phyloP scores from a whole-genome alignment of 2,113 vertebrate genomes.

The Alligator sinensis region DNA sequence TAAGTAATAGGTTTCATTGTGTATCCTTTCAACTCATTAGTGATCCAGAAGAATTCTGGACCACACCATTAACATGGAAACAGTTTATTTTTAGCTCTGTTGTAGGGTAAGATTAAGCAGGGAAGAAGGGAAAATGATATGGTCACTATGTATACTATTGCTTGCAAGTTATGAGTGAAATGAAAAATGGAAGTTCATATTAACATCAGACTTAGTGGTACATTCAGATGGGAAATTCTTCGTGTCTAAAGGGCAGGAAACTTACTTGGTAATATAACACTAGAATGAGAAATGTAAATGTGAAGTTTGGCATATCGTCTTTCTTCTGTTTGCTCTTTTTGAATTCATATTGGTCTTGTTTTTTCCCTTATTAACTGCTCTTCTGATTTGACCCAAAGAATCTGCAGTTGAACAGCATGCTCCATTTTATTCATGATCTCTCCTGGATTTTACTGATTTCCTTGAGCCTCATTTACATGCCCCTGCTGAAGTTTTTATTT shows the following conservation, averaged over 20 bases:
- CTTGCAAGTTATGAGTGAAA: not conserved
- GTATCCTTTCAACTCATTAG: conserved; percentile 30
- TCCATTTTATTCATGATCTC: not conserved
- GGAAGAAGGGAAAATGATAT: not conserved
- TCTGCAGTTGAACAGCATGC: not conserved
- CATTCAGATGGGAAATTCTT: not conserved
- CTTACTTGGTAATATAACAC: not conserved
- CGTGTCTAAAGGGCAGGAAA: not conserved
- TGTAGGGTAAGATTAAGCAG: not conserved
- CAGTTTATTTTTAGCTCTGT: not conserved
- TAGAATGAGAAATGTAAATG: accelerated
- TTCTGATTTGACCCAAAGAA: not conserved
- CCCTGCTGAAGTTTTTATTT: not conserved
- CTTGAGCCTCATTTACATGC: not conserved
- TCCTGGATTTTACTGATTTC: not conserved
- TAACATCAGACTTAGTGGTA: not conserved
- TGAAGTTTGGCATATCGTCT: not conserved
- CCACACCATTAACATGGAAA: conserved; percentile 33
- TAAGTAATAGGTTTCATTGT: not conserved
- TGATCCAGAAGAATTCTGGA: not conserved
- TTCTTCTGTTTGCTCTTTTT: not conserved
- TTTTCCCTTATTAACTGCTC: not conserved
- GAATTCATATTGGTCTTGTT: not conserved
- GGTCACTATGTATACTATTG: not conserved
- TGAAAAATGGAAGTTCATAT: not conserved